phyloP scores from a whole-genome alignment of 2,113 vertebrate genomes.

The Arizona elegans region DNA sequence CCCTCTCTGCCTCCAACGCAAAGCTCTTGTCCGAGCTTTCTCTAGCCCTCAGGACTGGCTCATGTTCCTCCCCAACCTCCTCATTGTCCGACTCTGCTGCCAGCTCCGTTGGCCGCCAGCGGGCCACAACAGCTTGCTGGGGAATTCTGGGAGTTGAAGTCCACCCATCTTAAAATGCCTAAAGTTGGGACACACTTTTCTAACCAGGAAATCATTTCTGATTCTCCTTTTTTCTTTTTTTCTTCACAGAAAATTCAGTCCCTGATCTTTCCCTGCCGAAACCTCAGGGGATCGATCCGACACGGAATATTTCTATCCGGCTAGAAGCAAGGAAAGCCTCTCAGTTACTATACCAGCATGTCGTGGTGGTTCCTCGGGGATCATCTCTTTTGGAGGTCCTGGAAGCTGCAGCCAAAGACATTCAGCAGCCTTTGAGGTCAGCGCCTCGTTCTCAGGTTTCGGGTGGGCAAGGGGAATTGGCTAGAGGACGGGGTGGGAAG shows the following conservation, averaged over 20 bases:
- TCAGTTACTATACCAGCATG: slow-evolving; percentile 18
- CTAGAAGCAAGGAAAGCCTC: slow-evolving; percentile 71
- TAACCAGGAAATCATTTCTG: fast-evolving
- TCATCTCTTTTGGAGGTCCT: slow-evolving; percentile 79
- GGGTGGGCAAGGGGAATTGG: not conserved
- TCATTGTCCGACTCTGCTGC: too few species aligned
- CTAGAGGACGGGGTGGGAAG: not conserved
- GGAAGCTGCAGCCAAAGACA: slow-evolving; percentile 49
- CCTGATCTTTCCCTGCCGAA: slow-evolving; percentile 37
- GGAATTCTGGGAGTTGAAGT: too few species aligned
- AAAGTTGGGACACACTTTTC: too few species aligned
- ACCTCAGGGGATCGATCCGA: fast-evolving
- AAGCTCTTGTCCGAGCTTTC: too few species aligned
- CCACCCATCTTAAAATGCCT: too few species aligned
- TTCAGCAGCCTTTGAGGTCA: slow-evolving; percentile 75
- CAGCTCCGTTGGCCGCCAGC: too few species aligned
- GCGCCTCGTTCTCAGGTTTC: not conserved
- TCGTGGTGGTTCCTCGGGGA: slow-evolving; percentile 41
- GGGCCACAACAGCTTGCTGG: too few species aligned
- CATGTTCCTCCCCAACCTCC: too few species aligned
- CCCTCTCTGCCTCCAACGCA: too few species aligned
- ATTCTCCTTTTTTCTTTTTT: fast-evolving
- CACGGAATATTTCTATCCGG: slow-evolving; percentile 41
- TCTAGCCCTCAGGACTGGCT: too few species aligned
- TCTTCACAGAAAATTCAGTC: slow-evolving; percentile 68